Conservation (phyloP, 1,140 invertebrate genomes). For the Bombus breviceps region DNA sequence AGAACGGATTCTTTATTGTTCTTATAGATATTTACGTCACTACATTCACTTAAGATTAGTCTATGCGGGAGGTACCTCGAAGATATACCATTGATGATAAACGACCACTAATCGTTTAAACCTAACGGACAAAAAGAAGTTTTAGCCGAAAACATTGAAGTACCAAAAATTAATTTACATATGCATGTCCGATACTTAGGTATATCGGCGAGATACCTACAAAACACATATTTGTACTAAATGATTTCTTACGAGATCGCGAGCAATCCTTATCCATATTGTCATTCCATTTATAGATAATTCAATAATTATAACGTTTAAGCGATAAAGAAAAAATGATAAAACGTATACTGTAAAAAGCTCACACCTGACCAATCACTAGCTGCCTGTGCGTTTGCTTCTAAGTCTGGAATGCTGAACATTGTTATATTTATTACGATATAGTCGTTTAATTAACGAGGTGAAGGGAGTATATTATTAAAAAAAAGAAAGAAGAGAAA, state of each 20-base stretch:
- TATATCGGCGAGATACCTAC: conserved; percentile 9
- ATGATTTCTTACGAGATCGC: conserved; percentile 54
- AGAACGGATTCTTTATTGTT: conserved; percentile 63
- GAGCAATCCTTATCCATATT: conserved; percentile 66
- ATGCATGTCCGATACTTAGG: background rate
- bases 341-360: conserved; percentile 67
- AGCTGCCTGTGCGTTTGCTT: conserved; percentile 78
- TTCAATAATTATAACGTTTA: conserved; percentile 42
- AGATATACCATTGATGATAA: conserved; percentile 1
- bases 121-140: conserved; percentile 7
- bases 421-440: conserved; percentile 59
- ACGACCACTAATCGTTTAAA: conserved; percentile 27
- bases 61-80: conserved; percentile 9
- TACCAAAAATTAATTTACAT: conserved; percentile 26
- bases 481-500: background rate
- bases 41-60: conserved; percentile 40
- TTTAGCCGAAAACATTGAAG: background rate
- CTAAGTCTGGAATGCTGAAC: conserved; percentile 63
- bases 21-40: conserved; percentile 45
- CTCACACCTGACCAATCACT: conserved; percentile 80
- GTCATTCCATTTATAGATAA: conserved; percentile 67
- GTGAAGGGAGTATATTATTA: conserved; percentile 18
- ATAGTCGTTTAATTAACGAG: conserved; percentile 37
- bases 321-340: conserved; percentile 7
- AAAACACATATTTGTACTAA: conserved; percentile 33